Conservation (phyloP, 2,113 vertebrate species). For the Carassius gibelio region DNA sequence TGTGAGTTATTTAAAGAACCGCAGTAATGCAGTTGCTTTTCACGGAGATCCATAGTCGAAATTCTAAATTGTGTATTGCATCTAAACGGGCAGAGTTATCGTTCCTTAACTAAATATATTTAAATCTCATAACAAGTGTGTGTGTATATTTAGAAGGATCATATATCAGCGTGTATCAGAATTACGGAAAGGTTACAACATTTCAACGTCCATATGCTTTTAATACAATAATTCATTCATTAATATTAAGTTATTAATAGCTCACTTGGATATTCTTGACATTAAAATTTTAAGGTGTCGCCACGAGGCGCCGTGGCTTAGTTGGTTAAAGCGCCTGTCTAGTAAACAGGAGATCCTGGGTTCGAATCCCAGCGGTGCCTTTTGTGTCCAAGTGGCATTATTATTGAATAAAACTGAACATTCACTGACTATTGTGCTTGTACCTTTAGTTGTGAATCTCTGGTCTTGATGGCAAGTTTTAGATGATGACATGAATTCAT, state of each 20-base stretch:
- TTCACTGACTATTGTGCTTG: background rate
- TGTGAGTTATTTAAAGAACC: background rate
- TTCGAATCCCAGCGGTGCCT: conserved; percentile 73
- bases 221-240: background rate
- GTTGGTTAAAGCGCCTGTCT: conserved; percentile 88
- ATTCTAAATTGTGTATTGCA: background rate
- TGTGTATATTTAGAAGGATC: background rate
- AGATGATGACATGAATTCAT: background rate
- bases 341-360: conserved; percentile 89
- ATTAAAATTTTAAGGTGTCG: fast-evolving
- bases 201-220: background rate
- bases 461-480: background rate
- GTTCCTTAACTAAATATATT: background rate
- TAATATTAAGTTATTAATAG: too few relatives aligned
- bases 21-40: background rate
- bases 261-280: background rate
- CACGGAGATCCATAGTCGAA: background rate
- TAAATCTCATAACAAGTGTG: background rate
- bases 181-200: background rate
- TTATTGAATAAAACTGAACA: background rate
- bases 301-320: conserved; percentile 49
- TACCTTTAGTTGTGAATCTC: background rate
- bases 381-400: background rate
- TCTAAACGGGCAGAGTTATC: background rate
- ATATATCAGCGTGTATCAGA: background rate